phyloP scores from a whole-genome alignment of 92 coral and sea anemone genomes.

The Porites evermanni region DNA sequence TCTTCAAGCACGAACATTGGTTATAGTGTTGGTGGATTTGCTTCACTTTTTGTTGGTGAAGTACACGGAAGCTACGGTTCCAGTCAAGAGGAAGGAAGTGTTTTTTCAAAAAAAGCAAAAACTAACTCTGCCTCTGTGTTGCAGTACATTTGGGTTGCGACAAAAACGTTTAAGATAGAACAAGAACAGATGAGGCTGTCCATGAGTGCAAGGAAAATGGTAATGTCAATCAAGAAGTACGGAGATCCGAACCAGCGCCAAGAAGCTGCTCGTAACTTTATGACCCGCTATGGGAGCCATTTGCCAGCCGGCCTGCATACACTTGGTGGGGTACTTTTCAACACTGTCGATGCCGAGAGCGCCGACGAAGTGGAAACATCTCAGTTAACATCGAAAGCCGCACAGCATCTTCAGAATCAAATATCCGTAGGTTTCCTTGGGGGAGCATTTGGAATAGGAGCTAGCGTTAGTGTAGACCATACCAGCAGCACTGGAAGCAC shows the following conservation, averaged over 20 bases:
- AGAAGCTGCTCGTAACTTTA: conserved; percentile 46
- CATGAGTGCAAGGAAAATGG: conserved; percentile 44
- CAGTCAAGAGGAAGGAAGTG: not conserved
- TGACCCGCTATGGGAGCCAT: conserved; percentile 67
- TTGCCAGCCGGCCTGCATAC: conserved; percentile 62
- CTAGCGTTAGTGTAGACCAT: conserved; percentile 5
- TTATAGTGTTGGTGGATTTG: conserved; percentile 32
- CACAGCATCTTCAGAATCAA: conserved; percentile 36
- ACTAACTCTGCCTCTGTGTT: conserved; percentile 40
- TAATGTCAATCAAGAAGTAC: conserved; percentile 11
- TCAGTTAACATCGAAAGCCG: conserved; percentile 49
- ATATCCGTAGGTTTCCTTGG: conserved; percentile 58
- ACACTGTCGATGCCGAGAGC: conserved; percentile 51
- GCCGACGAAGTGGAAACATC: not conserved
- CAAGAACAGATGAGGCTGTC: conserved; percentile 46
- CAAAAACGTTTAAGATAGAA: conserved; percentile 45
- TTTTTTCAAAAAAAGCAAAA: not conserved
- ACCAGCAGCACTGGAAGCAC: conserved; percentile 5
- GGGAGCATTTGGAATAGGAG: conserved; percentile 48
- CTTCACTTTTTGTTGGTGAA: conserved; percentile 34
- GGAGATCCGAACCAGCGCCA: not conserved
- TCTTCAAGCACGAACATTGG: conserved; percentile 43
- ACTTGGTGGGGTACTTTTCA: conserved; percentile 67
- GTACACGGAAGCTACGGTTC: conserved; percentile 28
- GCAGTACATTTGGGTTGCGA: conserved; percentile 44